phyloP scores from a whole-genome alignment of 2,113 vertebrate species.

The Ammodytes dubius region DNA sequence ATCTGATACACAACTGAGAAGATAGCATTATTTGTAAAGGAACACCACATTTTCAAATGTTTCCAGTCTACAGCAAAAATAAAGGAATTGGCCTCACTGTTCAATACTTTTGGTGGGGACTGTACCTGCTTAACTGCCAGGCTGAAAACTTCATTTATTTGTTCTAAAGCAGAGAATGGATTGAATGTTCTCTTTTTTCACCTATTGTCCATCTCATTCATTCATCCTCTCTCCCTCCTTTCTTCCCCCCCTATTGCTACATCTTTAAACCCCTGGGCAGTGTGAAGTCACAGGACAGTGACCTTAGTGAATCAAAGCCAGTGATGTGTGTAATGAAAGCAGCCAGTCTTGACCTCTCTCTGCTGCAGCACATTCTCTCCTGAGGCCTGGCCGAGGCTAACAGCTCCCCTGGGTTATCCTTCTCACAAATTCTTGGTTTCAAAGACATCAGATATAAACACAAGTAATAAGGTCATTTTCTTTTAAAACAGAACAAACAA shows the following conservation, averaged over 20 bases:
- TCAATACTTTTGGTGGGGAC: too few species aligned
- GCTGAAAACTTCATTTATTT: not conserved
- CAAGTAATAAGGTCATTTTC: too few species aligned
- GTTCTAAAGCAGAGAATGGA: not conserved
- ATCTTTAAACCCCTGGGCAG: not conserved
- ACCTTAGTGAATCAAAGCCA: conserved; percentile 5
- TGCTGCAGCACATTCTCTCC: not conserved
- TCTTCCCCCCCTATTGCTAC: not conserved
- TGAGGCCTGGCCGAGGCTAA: not conserved
- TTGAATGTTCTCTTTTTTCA: not conserved
- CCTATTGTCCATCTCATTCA: not conserved
- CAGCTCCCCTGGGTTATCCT: not conserved
- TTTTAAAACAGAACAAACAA: too few species aligned
- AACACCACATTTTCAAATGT: too few species aligned
- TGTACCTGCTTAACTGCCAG: not conserved
- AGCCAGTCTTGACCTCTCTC: not conserved
- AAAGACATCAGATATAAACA: too few species aligned
- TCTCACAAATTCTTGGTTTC: too few species aligned
- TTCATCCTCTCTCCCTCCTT: not conserved
- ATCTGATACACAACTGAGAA: too few species aligned
- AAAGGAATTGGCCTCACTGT: too few species aligned
- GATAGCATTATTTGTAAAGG: too few species aligned
- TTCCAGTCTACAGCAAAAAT: too few species aligned
- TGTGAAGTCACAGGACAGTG: not conserved
- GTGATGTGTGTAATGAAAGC: conserved; percentile 9